Evolutionary conservation across 2,888 invertebrate species (phyloP).

Genomic region (Heliconius ismenius): DNA sequence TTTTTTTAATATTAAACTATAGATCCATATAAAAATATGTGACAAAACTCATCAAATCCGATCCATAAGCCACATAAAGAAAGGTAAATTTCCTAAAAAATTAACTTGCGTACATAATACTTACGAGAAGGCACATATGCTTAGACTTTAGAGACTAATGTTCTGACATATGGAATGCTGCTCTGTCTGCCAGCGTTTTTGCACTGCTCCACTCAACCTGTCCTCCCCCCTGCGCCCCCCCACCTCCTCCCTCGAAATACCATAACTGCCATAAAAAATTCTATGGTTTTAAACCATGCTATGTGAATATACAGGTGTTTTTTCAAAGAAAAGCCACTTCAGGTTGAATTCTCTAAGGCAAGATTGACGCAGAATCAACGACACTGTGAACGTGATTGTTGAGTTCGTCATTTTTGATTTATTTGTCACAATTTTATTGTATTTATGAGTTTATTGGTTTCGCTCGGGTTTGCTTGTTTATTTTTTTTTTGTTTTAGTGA

Average conservation of each 20-base stretch:
- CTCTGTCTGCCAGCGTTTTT: constrained; percentile 71
- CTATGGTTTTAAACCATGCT: constrained; percentile 14
- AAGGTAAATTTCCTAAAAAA: constrained; percentile 33
- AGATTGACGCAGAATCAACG: constrained; percentile 53
- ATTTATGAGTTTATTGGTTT: constrained; percentile 13
- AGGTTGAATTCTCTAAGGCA: constrained; percentile 40
- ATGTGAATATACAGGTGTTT: background rate
- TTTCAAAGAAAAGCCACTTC: background rate
- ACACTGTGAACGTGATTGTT: constrained; percentile 48
- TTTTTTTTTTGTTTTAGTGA: background rate
- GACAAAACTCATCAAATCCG: too few relatives aligned
- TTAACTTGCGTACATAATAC: background rate
- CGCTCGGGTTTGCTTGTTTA: background rate
- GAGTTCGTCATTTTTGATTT: constrained; percentile 47
- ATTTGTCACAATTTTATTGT: constrained; percentile 40
- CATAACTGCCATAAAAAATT: constrained; percentile 8
- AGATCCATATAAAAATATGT: background rate
- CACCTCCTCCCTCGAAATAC: constrained; percentile 2
- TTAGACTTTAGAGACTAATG: constrained; percentile 58
- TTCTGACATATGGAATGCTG: constrained; percentile 52
- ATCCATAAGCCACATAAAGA: constrained; percentile 46
- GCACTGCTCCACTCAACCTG: constrained; percentile 71
- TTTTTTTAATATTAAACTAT: too few relatives aligned
- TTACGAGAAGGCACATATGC: background rate
- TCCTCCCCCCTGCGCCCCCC: constrained; percentile 17